These are phyloP conservation scores for Fistularia commersonii DNA, from an alignment of 2,797 vertebrate genomes.

Conservation along the genomic window DNA sequence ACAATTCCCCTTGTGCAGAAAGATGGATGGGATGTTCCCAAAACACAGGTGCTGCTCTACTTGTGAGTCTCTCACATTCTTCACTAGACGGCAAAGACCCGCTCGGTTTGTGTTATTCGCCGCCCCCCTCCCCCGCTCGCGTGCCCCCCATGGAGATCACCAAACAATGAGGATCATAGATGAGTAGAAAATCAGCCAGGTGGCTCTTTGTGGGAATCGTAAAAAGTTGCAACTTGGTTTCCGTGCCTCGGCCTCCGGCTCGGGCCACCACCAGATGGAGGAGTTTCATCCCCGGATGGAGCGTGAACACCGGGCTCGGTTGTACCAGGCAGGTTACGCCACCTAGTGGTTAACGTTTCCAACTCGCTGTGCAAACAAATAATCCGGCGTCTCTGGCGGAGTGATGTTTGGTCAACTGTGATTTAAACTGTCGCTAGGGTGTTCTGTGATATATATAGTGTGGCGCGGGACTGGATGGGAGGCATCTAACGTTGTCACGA, in stretches of 20 bases:
- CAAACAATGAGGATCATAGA: slow-evolving; percentile 2
- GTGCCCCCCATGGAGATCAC: slow-evolving; percentile 40
- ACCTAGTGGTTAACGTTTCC: slow-evolving; percentile 47
- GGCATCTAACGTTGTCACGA: too few species aligned
- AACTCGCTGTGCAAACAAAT: background rate
- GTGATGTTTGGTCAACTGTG: too few species aligned
- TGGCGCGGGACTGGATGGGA: too few species aligned
- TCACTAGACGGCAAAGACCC: slow-evolving; percentile 30
- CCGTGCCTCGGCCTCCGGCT: background rate
- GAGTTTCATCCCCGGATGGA: slow-evolving; percentile 6
- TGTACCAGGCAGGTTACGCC: slow-evolving; percentile 38
- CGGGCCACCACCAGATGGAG: slow-evolving; percentile 56
- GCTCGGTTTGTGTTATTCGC: slow-evolving; percentile 5
- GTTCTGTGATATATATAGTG: too few species aligned
- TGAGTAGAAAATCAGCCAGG: slow-evolving; percentile 8
- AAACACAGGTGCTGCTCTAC: slow-evolving; percentile 79
- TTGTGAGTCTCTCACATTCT: slow-evolving; percentile 62
- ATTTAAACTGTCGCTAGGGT: too few species aligned
- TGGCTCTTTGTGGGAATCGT: slow-evolving; percentile 20
- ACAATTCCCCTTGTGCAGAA: slow-evolving; percentile 63
- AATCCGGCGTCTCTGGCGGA: too few species aligned
- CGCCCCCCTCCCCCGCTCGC: slow-evolving; percentile 10
- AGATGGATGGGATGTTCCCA: slow-evolving; percentile 75
- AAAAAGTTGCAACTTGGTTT: slow-evolving; percentile 10
- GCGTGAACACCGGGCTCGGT: background rate